Percentiles rank a stretch among this genome's conserved stretches.
These are phyloP conservation scores for Drosophila grimshawi DNA, from an alignment of 1,140 invertebrate species.

Conservation along the genomic window DNA sequence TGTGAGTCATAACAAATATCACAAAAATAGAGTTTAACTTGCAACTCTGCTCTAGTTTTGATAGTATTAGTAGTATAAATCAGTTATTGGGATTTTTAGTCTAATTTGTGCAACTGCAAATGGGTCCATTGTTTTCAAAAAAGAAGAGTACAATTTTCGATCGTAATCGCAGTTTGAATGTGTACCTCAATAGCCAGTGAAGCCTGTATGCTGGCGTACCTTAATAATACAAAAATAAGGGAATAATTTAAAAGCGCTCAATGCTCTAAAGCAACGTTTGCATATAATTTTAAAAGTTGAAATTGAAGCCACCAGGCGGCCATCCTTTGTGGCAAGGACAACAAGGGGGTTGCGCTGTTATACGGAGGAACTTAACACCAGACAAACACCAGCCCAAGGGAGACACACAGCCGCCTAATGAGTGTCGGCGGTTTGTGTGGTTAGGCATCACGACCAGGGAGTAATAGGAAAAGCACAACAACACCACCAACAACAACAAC, in stretches of 20 bases:
- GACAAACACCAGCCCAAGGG: slow-evolving; percentile 32
- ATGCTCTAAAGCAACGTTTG: slow-evolving; percentile 9
- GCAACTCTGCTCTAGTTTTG: no score
- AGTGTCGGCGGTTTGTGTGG: slow-evolving; percentile 69
- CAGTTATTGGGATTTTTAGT: no score
- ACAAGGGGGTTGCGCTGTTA: neutral
- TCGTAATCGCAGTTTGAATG: no score
- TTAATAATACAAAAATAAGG: neutral
- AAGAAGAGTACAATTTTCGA: no score
- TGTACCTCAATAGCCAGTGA: no score
- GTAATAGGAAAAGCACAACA: neutral
- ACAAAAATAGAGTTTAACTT: no score
- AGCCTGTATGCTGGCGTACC: no score
- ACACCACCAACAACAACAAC: neutral
- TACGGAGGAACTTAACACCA: slow-evolving; percentile 42
- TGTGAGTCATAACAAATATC: no score
- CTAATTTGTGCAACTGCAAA: no score
- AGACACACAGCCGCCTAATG: slow-evolving; percentile 61
- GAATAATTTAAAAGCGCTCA: neutral
- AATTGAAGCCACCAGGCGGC: slow-evolving; percentile 12
- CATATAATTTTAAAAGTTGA: slow-evolving; percentile 20
- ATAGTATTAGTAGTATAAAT: no score
- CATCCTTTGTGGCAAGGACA: neutral
- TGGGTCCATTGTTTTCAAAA: no score
- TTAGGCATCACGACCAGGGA: slow-evolving; percentile 14